These are phyloP conservation scores for Otus sunia DNA, from an alignment of 2,113 vertebrate genomes.

Conservation along the genomic window DNA sequence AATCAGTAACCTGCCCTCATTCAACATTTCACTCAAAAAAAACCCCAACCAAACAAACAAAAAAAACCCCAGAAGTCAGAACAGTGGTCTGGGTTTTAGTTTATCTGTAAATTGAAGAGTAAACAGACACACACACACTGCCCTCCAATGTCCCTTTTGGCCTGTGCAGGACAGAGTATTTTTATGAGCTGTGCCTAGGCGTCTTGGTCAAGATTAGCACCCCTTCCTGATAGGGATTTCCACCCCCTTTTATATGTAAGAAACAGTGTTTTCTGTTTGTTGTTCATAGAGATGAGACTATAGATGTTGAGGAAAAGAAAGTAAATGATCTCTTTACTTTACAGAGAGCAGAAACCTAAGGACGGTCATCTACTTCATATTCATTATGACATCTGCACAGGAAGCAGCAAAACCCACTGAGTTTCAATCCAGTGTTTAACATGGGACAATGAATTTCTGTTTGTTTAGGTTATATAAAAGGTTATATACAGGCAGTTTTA, in stretches of 20 bases:
- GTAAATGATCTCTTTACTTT: neutral
- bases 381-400: neutral
- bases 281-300: neutral
- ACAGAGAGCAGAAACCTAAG: neutral
- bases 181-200: neutral
- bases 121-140: neutral
- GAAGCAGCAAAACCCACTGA: neutral
- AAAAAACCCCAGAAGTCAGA: neutral
- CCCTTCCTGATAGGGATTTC: accelerated
- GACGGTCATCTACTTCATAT: neutral
- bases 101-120: neutral
- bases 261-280: neutral
- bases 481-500: neutral
- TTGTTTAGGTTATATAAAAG: neutral
- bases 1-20: neutral
- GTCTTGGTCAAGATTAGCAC: neutral
- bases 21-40: neutral
- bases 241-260: accelerated
- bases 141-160: neutral
- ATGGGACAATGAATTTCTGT: neutral
- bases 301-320: neutral
- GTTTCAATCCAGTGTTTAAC: neutral
- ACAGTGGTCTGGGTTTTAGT: neutral
- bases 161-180: neutral
- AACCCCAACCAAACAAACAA: neutral